Evolutionary conservation across 2,888 invertebrate species (phyloP), one percentile per base, ranked within the genome.

Genomic region (Lampropteryx suffumata): DNA sequence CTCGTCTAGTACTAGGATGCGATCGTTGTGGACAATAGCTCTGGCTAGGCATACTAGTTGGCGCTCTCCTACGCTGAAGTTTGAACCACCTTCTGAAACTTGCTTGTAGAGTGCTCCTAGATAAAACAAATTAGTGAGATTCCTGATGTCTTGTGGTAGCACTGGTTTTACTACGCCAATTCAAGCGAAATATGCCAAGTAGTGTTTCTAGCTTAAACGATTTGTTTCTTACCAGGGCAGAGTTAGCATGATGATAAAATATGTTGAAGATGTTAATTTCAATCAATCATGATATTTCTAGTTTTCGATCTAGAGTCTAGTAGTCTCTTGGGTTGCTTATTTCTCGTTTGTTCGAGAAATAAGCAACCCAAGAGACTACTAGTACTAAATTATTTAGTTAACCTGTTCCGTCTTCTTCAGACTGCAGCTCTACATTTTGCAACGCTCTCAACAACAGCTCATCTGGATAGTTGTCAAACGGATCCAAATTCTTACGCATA

Each of bases 401-500:
- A 83, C 82, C 77, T 28, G 43, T 43, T n/a, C 64, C 69, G 9
- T 69, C 72, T 1, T 67, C 71, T 29, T 69, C 77, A 4, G 65
- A 51, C 35, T 73, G 65, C 7, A 88, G 67, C 57, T 88, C 93
- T 0, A 95, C 95, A 84, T 93, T 94, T 57, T 94, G 94, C 36
- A 98, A 84, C 0, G 96, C 96, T 54, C 91, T 91, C 93, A 97
- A 94, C 11, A 98, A 76, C 17, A 93, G 84, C 0, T 92, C 91
- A 67, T 98, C 98, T 0, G 91, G 79, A 67, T 94, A 95, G 61
- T 94, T 92, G 50, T 94, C 92, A 67, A 95, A 95, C 0, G 95
- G 96, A 82, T 96, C 96, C 54, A 96, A 83, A 76, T 96, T 96
- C 68, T 94, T 94, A 27, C 98, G 92, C 76, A 98, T 89, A 0